phyloP scores from a whole-genome alignment of 2,113 vertebrate species.

The Murina feae region DNA sequence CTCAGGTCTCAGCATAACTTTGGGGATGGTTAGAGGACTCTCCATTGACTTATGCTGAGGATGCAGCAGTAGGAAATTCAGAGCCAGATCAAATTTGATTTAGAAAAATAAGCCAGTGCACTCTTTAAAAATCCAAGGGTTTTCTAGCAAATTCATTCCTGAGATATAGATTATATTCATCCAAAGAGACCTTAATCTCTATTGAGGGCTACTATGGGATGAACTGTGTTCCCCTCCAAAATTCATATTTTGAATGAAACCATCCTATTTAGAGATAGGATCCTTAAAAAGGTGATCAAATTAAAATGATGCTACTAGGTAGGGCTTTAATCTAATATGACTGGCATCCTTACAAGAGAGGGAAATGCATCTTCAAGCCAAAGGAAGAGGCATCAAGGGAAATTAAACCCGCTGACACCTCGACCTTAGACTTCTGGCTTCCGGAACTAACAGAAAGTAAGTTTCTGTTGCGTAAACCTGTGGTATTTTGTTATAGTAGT shows the following conservation, averaged over 20 bases:
- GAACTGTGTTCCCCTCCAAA: neutral
- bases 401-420: neutral
- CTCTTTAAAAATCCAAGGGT: neutral
- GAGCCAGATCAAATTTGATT: neutral
- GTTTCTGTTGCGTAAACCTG: neutral
- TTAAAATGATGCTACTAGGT: neutral
- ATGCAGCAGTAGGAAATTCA: conserved; percentile 2
- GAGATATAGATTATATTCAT: neutral
- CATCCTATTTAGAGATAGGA: neutral
- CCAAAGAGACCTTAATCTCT: neutral
- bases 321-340: neutral
- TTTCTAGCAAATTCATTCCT: neutral
- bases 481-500: neutral
- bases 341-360: neutral
- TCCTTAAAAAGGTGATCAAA: neutral
- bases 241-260: neutral
- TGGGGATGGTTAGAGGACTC: neutral
- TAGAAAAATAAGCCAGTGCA: neutral
- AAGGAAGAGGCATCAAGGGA: neutral
- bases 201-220: neutral
- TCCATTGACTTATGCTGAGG: neutral
- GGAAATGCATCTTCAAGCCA: neutral
- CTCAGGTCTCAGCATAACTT: neutral
- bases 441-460: neutral
- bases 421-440: neutral